Evolutionary conservation across 2,888 invertebrate species (phyloP).

Genomic region (Synanthedon andrenaeformis): DNA sequence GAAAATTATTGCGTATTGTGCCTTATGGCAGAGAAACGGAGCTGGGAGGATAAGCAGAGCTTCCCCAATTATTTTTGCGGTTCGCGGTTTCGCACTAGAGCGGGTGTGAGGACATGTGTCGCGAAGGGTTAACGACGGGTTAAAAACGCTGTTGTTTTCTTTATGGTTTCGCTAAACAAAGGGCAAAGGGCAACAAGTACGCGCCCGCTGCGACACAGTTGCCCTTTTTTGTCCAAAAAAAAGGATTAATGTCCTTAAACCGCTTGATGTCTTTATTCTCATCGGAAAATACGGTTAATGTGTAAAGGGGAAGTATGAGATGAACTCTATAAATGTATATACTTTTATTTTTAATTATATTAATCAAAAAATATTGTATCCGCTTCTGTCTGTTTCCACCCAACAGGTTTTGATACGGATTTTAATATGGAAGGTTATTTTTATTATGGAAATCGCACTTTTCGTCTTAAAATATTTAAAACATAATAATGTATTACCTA

Average conservation of each 20-base stretch:
- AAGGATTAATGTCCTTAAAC: slow-evolving; percentile 33
- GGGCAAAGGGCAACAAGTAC: slow-evolving; percentile 57
- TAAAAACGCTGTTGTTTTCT: slow-evolving; percentile 52
- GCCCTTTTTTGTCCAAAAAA: slow-evolving; percentile 33
- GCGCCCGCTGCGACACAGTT: slow-evolving; percentile 41
- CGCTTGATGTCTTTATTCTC: slow-evolving; percentile 34
- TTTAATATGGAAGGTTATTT: too few relatives aligned
- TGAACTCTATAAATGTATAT: too few relatives aligned
- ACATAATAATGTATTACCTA: too few relatives aligned
- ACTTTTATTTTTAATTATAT: too few relatives aligned
- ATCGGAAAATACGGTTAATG: neutral
- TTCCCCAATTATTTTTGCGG: slow-evolving; percentile 10
- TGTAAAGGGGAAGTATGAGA: too few relatives aligned
- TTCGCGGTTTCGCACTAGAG: slow-evolving; percentile 31
- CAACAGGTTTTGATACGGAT: too few relatives aligned
- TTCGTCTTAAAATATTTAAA: too few relatives aligned
- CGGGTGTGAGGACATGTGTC: slow-evolving; percentile 40
- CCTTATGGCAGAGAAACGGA: slow-evolving; percentile 5
- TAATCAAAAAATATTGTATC: too few relatives aligned
- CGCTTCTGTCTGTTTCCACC: too few relatives aligned
- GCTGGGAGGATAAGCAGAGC: neutral
- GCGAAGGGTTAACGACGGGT: slow-evolving; percentile 52
- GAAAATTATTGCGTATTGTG: slow-evolving; percentile 3
- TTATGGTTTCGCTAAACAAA: slow-evolving; percentile 39
- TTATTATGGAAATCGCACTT: too few relatives aligned